Percentiles rank a stretch among this genome's conserved stretches.
Conservation (phyloP, 2,888 invertebrate genomes). For the Andrena minutula region DNA sequence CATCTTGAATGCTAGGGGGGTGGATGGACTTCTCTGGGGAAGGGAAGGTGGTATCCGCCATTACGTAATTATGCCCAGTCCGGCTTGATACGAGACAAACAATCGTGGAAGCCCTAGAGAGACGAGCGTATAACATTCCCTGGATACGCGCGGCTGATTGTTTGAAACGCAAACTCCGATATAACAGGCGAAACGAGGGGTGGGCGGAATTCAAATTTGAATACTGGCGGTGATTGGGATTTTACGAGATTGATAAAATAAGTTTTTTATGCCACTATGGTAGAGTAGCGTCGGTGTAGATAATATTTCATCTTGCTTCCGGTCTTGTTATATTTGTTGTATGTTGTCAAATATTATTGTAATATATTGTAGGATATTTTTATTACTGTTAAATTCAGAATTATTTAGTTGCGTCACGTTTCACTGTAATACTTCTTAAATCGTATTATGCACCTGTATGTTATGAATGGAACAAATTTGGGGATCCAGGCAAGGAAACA, state of each 20-base stretch:
- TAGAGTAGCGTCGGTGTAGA: neutral
- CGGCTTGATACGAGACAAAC: conserved; percentile 74
- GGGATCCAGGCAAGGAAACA: too few relatives aligned
- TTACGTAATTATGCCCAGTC: conserved; percentile 79
- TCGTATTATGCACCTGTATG: too few relatives aligned
- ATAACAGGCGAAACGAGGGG: neutral
- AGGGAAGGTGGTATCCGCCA: conserved; percentile 61
- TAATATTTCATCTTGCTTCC: neutral
- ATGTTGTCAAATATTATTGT: neutral
- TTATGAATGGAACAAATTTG: too few relatives aligned
- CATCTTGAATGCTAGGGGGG: conserved; percentile 57
- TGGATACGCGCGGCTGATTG: neutral
- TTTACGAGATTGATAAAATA: neutral
- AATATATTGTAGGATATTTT: neutral
- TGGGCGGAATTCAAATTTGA: neutral
- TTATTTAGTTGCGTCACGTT: too few relatives aligned
- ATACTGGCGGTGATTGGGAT: neutral
- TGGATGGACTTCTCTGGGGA: conserved; percentile 30
- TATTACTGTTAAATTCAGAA: too few relatives aligned
- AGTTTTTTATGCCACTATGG: neutral
- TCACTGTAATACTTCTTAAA: too few relatives aligned
- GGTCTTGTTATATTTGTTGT: neutral
- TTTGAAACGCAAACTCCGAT: conserved; percentile 41
- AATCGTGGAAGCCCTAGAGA: conserved; percentile 59
- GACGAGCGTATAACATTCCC: neutral